phyloP scores from a whole-genome alignment of 2,888 invertebrate genomes.

The Rhagium mordax region DNA sequence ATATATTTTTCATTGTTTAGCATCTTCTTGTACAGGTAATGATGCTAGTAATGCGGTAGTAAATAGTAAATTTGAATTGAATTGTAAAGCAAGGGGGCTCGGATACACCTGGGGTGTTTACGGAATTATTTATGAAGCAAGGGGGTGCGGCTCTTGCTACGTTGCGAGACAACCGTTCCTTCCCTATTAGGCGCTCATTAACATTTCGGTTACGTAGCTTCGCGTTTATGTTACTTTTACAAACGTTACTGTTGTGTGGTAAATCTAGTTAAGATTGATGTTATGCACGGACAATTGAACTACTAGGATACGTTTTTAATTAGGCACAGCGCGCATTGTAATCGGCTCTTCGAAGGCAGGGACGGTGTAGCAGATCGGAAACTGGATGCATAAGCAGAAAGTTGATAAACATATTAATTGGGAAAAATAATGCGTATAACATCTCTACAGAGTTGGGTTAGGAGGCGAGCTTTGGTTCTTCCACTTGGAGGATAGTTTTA shows the following conservation, averaged over 20 bases:
- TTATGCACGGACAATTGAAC: slow-evolving; percentile 9
- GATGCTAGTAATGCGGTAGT: slow-evolving; percentile 17
- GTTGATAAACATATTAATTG: too few species aligned
- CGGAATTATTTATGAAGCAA: slow-evolving; percentile 23
- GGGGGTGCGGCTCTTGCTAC: slow-evolving; percentile 15
- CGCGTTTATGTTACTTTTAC: slow-evolving; percentile 4
- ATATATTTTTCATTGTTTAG: slow-evolving; percentile 28
- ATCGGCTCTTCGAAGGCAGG: too few species aligned
- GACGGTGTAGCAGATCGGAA: too few species aligned
- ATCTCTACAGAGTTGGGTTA: too few species aligned
- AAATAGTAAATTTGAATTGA: slow-evolving; percentile 26
- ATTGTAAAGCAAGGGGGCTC: slow-evolving; percentile 19
- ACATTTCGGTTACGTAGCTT: slow-evolving; percentile 18
- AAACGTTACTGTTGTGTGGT: slow-evolving; percentile 13
- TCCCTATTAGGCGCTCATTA: slow-evolving; percentile 22
- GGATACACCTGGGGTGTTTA: slow-evolving; percentile 18
- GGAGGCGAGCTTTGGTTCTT: too few species aligned
- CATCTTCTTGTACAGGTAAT: slow-evolving; percentile 9
- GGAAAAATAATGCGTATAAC: too few species aligned
- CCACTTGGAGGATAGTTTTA: too few species aligned
- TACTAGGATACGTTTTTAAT: not conserved
- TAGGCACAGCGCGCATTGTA: too few species aligned
- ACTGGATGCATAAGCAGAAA: too few species aligned
- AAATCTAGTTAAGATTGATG: slow-evolving; percentile 15
- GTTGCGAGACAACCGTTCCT: not conserved